Conservation (phyloP, 92 coral and sea anemone species). For the Pocillopora meandrina region DNA sequence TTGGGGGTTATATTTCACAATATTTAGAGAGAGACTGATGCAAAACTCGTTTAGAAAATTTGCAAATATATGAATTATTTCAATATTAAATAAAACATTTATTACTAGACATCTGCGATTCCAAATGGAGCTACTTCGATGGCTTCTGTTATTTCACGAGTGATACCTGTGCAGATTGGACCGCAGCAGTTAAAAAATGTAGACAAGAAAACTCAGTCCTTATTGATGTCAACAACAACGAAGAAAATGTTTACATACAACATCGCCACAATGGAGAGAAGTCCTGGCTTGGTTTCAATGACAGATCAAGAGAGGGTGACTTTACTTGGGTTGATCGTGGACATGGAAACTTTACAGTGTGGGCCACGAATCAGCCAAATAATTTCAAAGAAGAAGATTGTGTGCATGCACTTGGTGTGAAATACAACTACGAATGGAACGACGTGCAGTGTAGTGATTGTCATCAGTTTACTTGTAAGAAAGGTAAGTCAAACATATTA, state of each 20-base stretch:
- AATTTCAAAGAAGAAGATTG: background rate
- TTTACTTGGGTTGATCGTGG: conserved; percentile 3
- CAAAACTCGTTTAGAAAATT: too few relatives aligned
- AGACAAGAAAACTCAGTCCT: background rate
- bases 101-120: background rate
- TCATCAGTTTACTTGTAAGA: conserved; percentile 5
- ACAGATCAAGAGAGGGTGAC: conserved; percentile 4
- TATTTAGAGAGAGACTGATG: too few relatives aligned
- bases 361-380: conserved; percentile 10
- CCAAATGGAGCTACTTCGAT: background rate
- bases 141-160: conserved; percentile 8
- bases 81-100: too few relatives aligned
- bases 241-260: background rate
- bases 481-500: background rate
- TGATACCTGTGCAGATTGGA: background rate
- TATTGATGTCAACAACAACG: conserved; percentile 4
- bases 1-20: too few relatives aligned
- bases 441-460: conserved; percentile 3
- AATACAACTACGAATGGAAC: background rate
- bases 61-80: too few relatives aligned
- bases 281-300: background rate
- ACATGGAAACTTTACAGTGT: background rate
- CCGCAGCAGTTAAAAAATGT: background rate
- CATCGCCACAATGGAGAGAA: background rate
- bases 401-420: background rate